Conservation (phyloP, 2,888 invertebrate species). For the Aricia artaxerxes region DNA sequence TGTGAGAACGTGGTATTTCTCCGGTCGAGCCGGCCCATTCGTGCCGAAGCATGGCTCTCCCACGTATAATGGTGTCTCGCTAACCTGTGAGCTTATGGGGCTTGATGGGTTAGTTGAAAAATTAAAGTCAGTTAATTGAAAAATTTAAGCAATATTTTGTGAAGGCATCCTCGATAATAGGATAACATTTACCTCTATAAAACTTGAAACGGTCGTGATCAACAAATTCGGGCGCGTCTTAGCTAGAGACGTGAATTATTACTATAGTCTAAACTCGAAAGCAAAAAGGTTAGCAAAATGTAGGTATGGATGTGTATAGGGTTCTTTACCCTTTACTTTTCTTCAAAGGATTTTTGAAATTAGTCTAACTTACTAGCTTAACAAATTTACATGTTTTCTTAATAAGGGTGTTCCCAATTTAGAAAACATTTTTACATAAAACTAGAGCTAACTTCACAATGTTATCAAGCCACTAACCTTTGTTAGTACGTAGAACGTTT, state of each 20-base stretch:
- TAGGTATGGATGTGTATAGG: too few relatives aligned
- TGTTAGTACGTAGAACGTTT: background rate
- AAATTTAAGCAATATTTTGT: background rate
- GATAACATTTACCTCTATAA: too few relatives aligned
- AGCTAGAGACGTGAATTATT: background rate
- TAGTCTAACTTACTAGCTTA: background rate
- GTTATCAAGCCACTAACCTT: background rate
- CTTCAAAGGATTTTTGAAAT: background rate
- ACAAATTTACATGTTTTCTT: background rate
- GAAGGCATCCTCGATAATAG: background rate
- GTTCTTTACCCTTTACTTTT: background rate
- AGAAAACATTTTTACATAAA: background rate
- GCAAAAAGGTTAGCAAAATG: too few relatives aligned
- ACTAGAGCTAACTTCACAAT: background rate
- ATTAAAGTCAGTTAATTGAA: background rate
- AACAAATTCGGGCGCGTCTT: background rate
- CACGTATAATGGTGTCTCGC: too few relatives aligned
- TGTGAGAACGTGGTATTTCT: too few relatives aligned
- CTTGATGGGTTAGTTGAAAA: too few relatives aligned
- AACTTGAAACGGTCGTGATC: background rate
- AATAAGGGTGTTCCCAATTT: background rate
- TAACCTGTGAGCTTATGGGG: too few relatives aligned
- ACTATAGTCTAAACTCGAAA: background rate
- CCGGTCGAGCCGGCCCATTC: too few relatives aligned
- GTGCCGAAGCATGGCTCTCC: too few relatives aligned